Base-by-base conservation (phyloP, 2,888 invertebrate species). In the Galeopsomyia nigrocyanea region DNA sequence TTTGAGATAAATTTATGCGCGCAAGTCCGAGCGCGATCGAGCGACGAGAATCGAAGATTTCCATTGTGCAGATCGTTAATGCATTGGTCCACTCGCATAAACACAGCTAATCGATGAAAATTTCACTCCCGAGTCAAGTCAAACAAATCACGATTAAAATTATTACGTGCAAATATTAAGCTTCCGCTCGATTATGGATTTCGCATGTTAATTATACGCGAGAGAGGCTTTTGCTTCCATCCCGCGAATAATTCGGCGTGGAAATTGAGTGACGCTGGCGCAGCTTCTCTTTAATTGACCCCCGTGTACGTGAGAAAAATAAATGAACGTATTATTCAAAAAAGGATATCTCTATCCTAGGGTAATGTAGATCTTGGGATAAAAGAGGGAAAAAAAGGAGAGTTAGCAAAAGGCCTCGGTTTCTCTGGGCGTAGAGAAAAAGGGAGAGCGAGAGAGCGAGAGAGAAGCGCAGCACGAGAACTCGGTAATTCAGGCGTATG, bases 401-500 rank as follows among this genome's bases (percentile, higher is more conserved):
- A 39, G 56, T 65, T 67, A 57, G 58, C 56, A 62, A 62, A 71
- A 71, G 67, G 21, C 64, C 53, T 57, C 31, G 47, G 22, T 13
- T 58, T 55, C 49, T 58, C 22, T 21, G 7, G 39, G 53, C 53
- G 55, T 63, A 22, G 46, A 58, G 26, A 56, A 53, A 56, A 53
- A 19, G 39, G 39, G 50, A 51, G 77, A 77, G 68, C 65, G 71
- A 60, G 71, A 64, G 61, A 66, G 75, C 66, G 51, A 60, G 66
- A 71, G 63, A 73, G 73, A 71, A 67, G 71, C 74, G 70, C 70
- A 60, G 76, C 63, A 74, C 76, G 71, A 75, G 77, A 82, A 82
- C 83, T 82, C 80, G 81, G 83, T 84, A 82, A 82, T 83, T 83
- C 81, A 79, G 81, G 80, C 79, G 81, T 84, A 84, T 82, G 82